A percentile compares a stretch with the other conserved stretches of the same genome.
These are phyloP conservation scores for Quiscalus mexicanus DNA, from an alignment of 2,113 vertebrate species.

Conservation along the genomic window DNA sequence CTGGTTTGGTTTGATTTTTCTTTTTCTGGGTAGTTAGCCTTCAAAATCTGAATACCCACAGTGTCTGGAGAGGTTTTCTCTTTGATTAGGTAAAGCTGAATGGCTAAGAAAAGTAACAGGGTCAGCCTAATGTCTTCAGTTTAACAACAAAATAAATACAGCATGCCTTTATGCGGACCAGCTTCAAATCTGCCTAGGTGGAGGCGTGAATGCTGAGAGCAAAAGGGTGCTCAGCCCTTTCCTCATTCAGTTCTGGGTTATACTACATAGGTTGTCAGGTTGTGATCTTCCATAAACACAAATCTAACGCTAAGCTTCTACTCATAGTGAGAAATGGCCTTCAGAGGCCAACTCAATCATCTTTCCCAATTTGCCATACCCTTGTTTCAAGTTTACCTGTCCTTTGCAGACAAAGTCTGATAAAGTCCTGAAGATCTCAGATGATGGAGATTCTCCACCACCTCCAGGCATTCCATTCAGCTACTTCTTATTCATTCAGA, in stretches of 20 bases:
- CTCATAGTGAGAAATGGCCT: background rate
- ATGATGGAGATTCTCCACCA: background rate
- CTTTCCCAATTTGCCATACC: background rate
- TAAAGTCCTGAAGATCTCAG: background rate
- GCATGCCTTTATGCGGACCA: background rate
- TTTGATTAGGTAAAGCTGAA: background rate
- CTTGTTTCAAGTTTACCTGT: background rate
- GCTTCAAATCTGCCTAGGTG: background rate
- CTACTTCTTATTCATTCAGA: background rate
- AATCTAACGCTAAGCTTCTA: background rate
- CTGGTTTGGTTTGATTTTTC: background rate
- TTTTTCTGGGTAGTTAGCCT: background rate
- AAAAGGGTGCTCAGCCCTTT: background rate
- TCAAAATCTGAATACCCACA: background rate
- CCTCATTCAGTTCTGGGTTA: background rate
- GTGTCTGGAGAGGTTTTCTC: background rate
- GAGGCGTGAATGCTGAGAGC: background rate
- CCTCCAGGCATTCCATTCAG: background rate
- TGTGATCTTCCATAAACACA: background rate
- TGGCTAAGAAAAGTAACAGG: background rate
- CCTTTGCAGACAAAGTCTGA: background rate
- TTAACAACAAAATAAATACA: background rate
- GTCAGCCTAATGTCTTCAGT: background rate
- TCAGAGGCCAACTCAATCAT: background rate
- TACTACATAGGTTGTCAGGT: background rate